Evolutionary conservation across 1,140 invertebrate genomes (phyloP), one percentile per base, ranked within the genome.

Genomic region (Drosophila santomea): DNA sequence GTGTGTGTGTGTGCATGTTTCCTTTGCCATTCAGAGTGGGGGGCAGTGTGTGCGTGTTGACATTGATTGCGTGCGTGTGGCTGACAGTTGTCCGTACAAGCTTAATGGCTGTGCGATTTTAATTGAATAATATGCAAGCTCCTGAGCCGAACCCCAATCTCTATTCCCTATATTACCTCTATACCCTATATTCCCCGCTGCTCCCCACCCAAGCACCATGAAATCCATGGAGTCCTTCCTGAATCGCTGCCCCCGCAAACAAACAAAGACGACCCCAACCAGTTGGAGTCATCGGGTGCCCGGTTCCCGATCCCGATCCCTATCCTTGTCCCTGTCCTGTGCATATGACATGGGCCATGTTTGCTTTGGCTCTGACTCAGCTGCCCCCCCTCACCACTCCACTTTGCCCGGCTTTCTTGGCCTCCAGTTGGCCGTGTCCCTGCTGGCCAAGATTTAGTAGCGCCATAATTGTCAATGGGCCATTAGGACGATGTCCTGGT

Each of bases 101-200:
- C 75, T 78, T 84, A 88, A 88, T 88, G 73, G 79, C 80, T 80
- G 80, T 89, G 80, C 74, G 85, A 90, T 89, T 89, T 89, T 89
- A 89, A 89, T 89, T 89, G 84, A 89, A 89, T 89, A 89, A 89
- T 89, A 89, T 89, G 80, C 80, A 83, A 83, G 67, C 78, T 63
- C 55, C 28, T 38, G 61, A 69, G 52, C 60, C 44, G 60, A 60
- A 28, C 43, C 25, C 35, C 62, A 45, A 48, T 32, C 47, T 39
- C 38, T 39, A 39, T 4, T 45, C 51, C 32, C 25, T 20, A 20
- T 20, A 20, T 20, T 20, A 1, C 20, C 20, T 20, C 20, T 20
- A 20, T 20, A 20, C 20, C 20, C 20, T 20, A 20, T 20, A 20
- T 20, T 45, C 51, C 32, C 25, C 8, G 3, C 10, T 8, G 20